phyloP scores from a whole-genome alignment of 2,888 invertebrate species.

The Polylopha cassiicola region DNA sequence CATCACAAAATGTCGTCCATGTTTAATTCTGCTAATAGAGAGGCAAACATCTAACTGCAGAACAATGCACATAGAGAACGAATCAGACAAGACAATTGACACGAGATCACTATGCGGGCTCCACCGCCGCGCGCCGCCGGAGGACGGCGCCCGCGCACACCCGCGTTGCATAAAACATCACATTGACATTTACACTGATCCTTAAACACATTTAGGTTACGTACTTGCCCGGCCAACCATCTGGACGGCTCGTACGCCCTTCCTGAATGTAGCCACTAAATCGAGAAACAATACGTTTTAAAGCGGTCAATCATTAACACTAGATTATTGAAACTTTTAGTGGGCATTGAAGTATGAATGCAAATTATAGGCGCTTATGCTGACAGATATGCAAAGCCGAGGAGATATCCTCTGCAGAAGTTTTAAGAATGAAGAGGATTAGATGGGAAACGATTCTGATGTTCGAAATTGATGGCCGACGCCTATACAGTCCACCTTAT shows the following conservation, averaged over 20 bases:
- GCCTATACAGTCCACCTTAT: conserved; percentile 22
- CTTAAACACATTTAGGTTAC: conserved; percentile 77
- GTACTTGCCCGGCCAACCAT: conserved; percentile 99
- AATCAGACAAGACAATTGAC: conserved; percentile 70
- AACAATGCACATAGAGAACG: conserved; percentile 73
- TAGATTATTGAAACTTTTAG: conserved; percentile 45
- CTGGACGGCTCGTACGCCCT: conserved; percentile 99
- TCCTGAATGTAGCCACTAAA: conserved; percentile 99
- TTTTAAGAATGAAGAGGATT: conserved; percentile 26
- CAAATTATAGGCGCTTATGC: conserved; percentile 48
- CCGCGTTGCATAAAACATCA: conserved; percentile 57
- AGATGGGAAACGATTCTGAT: conserved; percentile 25
- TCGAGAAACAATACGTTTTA: conserved; percentile 69
- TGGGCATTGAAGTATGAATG: conserved; percentile 45
- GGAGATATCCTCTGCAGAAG: conserved; percentile 31
- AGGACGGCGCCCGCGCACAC: conserved; percentile 38
- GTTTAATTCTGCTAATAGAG: conserved; percentile 67
- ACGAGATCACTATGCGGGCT: conserved; percentile 68
- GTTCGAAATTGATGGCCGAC: conserved; percentile 13
- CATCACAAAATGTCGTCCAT: conserved; percentile 66
- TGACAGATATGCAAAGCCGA: conserved; percentile 65
- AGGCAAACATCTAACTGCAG: conserved; percentile 74
- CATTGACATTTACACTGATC: conserved; percentile 68
- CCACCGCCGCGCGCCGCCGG: conserved; percentile 40
- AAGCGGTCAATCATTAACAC: conserved; percentile 42